These are phyloP conservation scores for Baronia brevicornis DNA, from an alignment of 2,888 invertebrate species.

Conservation along the genomic window DNA sequence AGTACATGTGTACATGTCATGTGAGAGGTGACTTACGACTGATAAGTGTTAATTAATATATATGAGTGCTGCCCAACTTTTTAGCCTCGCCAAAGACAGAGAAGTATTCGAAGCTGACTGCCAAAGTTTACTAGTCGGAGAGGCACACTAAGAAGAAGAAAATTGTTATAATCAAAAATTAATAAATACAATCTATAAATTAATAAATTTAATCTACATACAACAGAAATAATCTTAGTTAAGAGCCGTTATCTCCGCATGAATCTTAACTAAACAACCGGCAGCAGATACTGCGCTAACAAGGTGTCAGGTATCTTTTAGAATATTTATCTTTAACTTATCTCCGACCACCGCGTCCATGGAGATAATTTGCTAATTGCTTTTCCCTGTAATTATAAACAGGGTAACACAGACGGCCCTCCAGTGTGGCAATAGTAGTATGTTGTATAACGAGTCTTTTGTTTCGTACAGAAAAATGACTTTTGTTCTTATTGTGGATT, in stretches of 20 bases:
- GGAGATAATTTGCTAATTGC: conserved; percentile 65
- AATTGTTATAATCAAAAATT: not conserved
- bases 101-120: too few species aligned
- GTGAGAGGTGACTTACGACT: too few species aligned
- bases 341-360: conserved; percentile 30
- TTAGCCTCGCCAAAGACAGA: too few species aligned
- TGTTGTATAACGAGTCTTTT: conserved; percentile 16
- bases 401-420: conserved; percentile 23
- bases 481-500: too few species aligned
- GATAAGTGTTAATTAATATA: too few species aligned
- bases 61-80: too few species aligned
- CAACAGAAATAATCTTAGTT: conserved; percentile 9
- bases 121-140: too few species aligned
- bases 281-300: conserved; percentile 25
- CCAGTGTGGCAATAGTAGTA: conserved; percentile 15
- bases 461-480: too few species aligned
- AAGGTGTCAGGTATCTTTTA: conserved; percentile 56
- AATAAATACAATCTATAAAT: conserved; percentile 10
- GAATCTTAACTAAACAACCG: conserved; percentile 5
- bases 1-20: too few species aligned
- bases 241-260: conserved; percentile 5
- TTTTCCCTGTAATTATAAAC: conserved; percentile 62
- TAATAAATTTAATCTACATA: conserved; percentile 8
- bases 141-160: too few species aligned
- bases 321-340: conserved; percentile 59